Conservation (phyloP, 2,797 vertebrate genomes). For the Echiichthys vipera region DNA sequence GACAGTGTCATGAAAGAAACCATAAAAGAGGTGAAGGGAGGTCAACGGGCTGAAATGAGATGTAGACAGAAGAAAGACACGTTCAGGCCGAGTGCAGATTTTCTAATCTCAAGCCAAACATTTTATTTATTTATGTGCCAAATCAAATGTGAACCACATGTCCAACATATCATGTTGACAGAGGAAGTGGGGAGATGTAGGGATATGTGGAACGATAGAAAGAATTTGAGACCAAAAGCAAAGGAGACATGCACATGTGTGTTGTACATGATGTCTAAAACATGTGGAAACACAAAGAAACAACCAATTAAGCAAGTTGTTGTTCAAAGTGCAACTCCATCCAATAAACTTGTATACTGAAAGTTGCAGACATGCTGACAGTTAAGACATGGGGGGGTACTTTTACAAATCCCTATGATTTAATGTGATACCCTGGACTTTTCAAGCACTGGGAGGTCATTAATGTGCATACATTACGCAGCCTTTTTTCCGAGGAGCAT, state of each 20-base stretch:
- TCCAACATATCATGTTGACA: constrained; percentile 25
- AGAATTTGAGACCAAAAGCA: constrained; percentile 36
- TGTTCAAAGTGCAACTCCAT: constrained; percentile 2
- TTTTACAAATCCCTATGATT: constrained; percentile 24
- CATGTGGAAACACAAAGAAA: constrained; percentile 24
- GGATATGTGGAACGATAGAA: constrained; percentile 38
- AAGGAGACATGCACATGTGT: constrained; percentile 32
- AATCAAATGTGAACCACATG: constrained; percentile 58
- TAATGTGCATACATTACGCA: background rate
- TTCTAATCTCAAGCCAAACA: constrained; percentile 39
- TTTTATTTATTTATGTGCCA: constrained; percentile 38
- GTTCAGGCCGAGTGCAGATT: constrained; percentile 1
- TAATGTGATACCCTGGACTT: constrained; percentile 1
- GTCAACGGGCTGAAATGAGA: constrained; percentile 19
- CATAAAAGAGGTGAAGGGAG: constrained; percentile 18
- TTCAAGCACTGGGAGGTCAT: constrained; percentile 5
- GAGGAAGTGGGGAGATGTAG: constrained; percentile 21
- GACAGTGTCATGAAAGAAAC: background rate
- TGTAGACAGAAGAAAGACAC: constrained; percentile 41
- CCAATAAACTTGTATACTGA: background rate
- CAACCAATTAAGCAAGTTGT: background rate
- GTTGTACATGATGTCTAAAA: constrained; percentile 25
- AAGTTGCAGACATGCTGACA: constrained; percentile 5
- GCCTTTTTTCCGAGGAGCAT: constrained; percentile 24
- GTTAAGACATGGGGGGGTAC: background rate